Base-by-base conservation (phyloP, 1,140 invertebrate species). In the Orius laevigatus region DNA sequence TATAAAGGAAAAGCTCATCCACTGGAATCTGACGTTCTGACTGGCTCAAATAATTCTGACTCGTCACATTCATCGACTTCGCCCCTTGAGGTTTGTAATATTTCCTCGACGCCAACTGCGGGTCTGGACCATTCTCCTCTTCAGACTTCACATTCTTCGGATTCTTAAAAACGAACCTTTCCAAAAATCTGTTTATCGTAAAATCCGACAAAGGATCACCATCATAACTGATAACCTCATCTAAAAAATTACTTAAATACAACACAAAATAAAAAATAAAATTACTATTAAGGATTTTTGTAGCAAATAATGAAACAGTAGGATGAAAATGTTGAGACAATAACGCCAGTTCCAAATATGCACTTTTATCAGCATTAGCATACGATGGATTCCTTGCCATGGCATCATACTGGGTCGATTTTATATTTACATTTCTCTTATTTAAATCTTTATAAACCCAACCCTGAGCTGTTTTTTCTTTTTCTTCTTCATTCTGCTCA, bases 151-250 rank as follows among this genome's bases (percentile, higher is more conserved):
- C 61, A 58, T 66, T 64, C 63, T 97, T 97, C 0, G 93, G 90
- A 70, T 98, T 98, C 63, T 93, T 89, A 59, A 90, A 97, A 1
- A 90, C 87, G 64, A 95, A 97, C 48, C 91, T 71, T 60, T 98
- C 92, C 9, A 97, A 66, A 61, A 97, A 98, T 50, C 86, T 69
- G 18, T 88, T 81, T 1, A 88, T 63, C 0, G 81, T 84, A 59
- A 96, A 91, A 66, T 98, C 93, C 59, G 85, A 74, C 0, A 97
- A 63, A 0, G 93, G 92, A 69, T 98, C 89, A 0, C 94, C 92
- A 46, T 75, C 73, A 60, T 97, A 97, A 18, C 76, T 70, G 31
- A 96, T 82, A 45, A 66, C 56, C 63, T 76, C 69, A 31, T 74
- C 79, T 81, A 57, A 11, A 49, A 46, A 51, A 59, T 50, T 52